Base-by-base conservation (phyloP, 37 sponge, comb jelly and placozoan species). In the Halisarca cf. caerulea region DNA sequence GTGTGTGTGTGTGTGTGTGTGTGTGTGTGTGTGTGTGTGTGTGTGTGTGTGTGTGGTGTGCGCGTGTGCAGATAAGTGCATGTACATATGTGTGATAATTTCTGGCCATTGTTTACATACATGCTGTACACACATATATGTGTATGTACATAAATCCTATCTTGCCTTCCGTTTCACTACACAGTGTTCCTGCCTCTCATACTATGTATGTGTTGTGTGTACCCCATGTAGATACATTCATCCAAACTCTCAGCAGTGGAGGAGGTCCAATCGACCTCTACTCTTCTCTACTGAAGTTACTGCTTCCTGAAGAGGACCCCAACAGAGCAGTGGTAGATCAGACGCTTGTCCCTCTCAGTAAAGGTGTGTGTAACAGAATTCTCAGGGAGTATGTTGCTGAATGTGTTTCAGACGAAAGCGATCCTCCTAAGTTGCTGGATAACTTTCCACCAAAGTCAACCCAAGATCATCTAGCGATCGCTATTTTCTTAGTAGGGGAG, bases 311-410 rank as follows among this genome's bases (percentile, higher is more conserved):
- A 68, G 69, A 68, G 0, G 17, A 30, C 34, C 69, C 30, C 33
- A 34, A 34, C 7, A 9, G 35, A 34, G 1, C 33, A 0, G 17
- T 68, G 33, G 1, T 30, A 3, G 35, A 68, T 1, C 35, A 68
- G 69, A 34, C 15, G 33, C 69, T 68, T 2, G 69, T 34, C 1
- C 35, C 69, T 34, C 30, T 32, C 69, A 68, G 64, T 27, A 61
- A 28, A 27, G 64, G 64, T 21, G 64, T 68, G 1, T 68, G 69
- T 27, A 8, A 6, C 35, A 68, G 7, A 34, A 68, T 68, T 28
- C 35, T 68, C 35, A 68, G 35, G 0, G 45, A 74, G 25, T 74
- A 38, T 74, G 77, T 74, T 32, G 21, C 45, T 40, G 77, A 74
- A 0, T n/a, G 38, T 41, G 21, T 74, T 32, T 17, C 15, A 14